phyloP scores from a whole-genome alignment of 2,888 invertebrate species.

The Drosophila testacea region DNA sequence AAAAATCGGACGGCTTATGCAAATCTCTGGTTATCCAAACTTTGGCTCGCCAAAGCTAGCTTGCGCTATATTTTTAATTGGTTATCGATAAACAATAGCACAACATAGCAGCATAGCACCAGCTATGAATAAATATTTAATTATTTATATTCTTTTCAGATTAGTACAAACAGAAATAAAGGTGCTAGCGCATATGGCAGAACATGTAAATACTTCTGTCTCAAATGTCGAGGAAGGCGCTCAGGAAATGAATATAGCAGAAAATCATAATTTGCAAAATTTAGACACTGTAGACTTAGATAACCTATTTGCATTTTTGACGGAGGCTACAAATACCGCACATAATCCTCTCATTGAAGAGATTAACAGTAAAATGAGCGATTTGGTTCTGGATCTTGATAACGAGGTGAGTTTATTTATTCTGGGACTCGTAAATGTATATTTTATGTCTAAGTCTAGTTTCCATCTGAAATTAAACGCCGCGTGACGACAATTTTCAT shows the following conservation, averaged over 20 bases:
- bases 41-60: too few species aligned
- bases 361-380: conserved; percentile 93
- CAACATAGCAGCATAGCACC: too few species aligned
- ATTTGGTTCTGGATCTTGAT: conserved; percentile 92
- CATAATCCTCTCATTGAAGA: conserved; percentile 91
- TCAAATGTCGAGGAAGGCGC: conserved; percentile 14
- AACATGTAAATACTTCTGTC: conserved; percentile 89
- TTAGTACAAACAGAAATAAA: conserved; percentile 90
- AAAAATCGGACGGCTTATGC: too few species aligned
- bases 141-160: conserved; percentile 84
- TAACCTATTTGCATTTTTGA: conserved; percentile 95
- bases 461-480: too few species aligned
- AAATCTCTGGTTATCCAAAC: too few species aligned
- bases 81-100: too few species aligned
- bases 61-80: too few species aligned
- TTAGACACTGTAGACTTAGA: conserved; percentile 94
- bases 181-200: conserved; percentile 90
- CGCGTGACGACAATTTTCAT: too few species aligned
- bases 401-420: conserved; percentile 87
- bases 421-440: neutral
- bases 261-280: conserved; percentile 80
- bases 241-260: conserved; percentile 27
- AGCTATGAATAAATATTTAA: neutral
- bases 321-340: conserved; percentile 89
- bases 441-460: too few species aligned